Evolutionary conservation across 2,888 invertebrate species (phyloP).

Genomic region (Hermaeophaga mercurialis): DNA sequence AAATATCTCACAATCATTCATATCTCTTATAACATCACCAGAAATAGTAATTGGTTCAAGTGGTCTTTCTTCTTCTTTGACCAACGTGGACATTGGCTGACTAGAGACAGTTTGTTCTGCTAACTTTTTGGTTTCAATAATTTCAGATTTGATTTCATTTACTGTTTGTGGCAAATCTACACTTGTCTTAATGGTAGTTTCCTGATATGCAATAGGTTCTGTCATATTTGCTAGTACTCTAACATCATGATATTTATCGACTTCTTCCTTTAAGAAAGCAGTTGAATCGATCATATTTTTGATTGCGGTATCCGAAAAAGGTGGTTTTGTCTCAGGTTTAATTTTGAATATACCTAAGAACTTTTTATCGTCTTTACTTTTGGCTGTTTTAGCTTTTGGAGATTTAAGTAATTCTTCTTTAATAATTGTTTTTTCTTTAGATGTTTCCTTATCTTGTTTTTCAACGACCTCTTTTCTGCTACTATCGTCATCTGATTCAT

Average conservation of each 20-base stretch:
- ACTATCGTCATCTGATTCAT: constrained; percentile 49
- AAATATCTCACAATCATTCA: constrained; percentile 35
- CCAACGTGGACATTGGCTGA: neutral
- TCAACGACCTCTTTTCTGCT: constrained; percentile 48
- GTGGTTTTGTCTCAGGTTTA: constrained; percentile 30
- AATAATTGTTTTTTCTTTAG: constrained; percentile 42
- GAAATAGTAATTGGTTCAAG: constrained; percentile 20
- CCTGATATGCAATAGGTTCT: neutral
- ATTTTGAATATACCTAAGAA: constrained; percentile 45
- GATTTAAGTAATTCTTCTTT: constrained; percentile 19
- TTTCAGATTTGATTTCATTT: neutral
- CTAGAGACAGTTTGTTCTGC: neutral
- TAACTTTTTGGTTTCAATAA: neutral
- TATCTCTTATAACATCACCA: constrained; percentile 32
- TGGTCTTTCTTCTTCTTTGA: constrained; percentile 6
- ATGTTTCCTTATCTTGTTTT: constrained; percentile 52
- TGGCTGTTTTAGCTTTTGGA: constrained; percentile 29
- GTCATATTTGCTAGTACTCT: constrained; percentile 24
- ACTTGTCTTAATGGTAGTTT: too few species aligned
- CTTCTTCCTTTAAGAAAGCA: constrained; percentile 46
- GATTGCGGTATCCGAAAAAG: constrained; percentile 41
- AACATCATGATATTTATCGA: constrained; percentile 48
- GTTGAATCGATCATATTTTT: constrained; percentile 45
- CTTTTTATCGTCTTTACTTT: constrained; percentile 37
- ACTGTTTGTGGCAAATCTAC: neutral